Base-by-base conservation (phyloP, 2,888 invertebrate species). In the Leucophenga maculata region DNA sequence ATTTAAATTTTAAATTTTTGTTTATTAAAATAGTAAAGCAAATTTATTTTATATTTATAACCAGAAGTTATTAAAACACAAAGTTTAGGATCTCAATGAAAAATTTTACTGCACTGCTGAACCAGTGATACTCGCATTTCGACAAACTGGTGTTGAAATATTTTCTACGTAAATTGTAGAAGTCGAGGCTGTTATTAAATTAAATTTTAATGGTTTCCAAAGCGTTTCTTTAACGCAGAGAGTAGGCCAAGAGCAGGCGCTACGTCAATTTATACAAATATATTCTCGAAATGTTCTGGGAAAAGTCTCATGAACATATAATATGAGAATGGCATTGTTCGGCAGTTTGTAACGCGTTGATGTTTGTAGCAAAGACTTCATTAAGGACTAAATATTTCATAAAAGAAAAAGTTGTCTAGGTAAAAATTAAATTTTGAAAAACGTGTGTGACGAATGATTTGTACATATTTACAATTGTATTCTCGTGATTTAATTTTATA, bases 51-150 rank as follows among this genome's bases (percentile, higher is more conserved):
- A 46, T 32, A 64, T 64, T 64, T 64, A 48, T 48, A n/a, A 48
- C 62, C 62, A 64, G 62, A 64, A 64, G 62, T 64, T 64, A 64
- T 64, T 46, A 64, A 46, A 46, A 46, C 44, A 46, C 62, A 22
- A 46, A 64, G 44, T 64, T 64, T 46, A 64, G 46, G 62, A 64
- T 18, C 62, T 64, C 6, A 20, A n/a, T 48, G 62, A 64, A 64
- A 64, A 31, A 20, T 64, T 64, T 64, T 32, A 39, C 8, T 59
- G 32, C 16, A n/a, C 18, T 6, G n/a, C 32, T 32, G 32, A 32
- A 26, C 6, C 14, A 57, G 22, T 31, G 6, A 57, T n/a, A 31
- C n/a, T n/a, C 22, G 16, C 6, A 31, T 57, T 57, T 39, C 39
- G 6, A 39, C 39, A 39, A 60, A 39, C 16, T 60, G 9, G 39